Evolutionary conservation across 2,888 invertebrate species (phyloP).

Genomic region (Rhynchonema sp.): DNA sequence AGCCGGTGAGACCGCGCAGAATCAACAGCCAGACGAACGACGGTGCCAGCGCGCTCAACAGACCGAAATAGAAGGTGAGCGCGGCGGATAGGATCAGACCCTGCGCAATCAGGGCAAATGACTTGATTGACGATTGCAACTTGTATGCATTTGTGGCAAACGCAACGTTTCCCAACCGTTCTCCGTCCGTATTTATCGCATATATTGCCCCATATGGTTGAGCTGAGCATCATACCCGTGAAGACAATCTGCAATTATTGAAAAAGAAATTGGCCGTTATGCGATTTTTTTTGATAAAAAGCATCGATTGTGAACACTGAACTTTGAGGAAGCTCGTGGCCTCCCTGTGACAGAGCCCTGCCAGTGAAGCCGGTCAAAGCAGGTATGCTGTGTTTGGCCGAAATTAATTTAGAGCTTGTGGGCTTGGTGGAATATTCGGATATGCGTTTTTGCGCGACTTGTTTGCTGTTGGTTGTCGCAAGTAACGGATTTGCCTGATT

Average conservation of each 20-base stretch:
- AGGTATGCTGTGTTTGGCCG: too few relatives aligned
- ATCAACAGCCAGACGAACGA: conserved; percentile 74
- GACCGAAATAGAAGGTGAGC: conserved; percentile 68
- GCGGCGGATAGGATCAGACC: conserved; percentile 76
- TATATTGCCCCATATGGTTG: conserved; percentile 82
- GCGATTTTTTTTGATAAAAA: too few relatives aligned
- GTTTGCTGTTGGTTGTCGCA: too few relatives aligned
- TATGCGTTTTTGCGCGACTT: too few relatives aligned
- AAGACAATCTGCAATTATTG: conserved; percentile 39
- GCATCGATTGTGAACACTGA: too few relatives aligned
- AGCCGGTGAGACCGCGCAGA: conserved; percentile 74
- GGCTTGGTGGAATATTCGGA: too few relatives aligned
- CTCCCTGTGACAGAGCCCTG: too few relatives aligned
- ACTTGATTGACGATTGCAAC: not conserved
- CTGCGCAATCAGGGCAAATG: conserved; percentile 33
- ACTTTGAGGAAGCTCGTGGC: too few relatives aligned
- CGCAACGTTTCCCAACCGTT: conserved; percentile 13
- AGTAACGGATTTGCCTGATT: too few relatives aligned
- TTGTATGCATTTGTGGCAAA: not conserved
- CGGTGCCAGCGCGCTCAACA: conserved; percentile 70
- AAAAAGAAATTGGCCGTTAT: too few relatives aligned
- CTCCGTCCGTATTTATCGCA: conserved; percentile 43
- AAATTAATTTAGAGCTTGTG: too few relatives aligned
- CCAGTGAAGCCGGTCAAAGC: too few relatives aligned
- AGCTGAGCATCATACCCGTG: conserved; percentile 87